Percentiles rank a stretch among this genome's conserved stretches.
phyloP scores from a whole-genome alignment of 2,113 vertebrate genomes.

The Mus pahari region DNA sequence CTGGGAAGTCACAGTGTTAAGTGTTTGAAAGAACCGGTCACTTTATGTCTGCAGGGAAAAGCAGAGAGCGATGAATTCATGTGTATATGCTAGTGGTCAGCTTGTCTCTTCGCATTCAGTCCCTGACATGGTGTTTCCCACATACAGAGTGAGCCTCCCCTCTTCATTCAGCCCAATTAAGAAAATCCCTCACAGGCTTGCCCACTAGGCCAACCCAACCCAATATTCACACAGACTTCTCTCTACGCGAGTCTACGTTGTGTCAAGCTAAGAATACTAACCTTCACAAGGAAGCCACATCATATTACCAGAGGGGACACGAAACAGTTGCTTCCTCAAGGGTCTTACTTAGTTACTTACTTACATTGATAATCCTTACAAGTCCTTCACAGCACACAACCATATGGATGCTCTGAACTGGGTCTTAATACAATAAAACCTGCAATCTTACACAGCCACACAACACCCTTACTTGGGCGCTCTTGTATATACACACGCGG shows the following conservation, averaged over 20 bases:
- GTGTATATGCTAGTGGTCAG: background rate
- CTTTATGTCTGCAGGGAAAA: background rate
- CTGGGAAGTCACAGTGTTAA: background rate
- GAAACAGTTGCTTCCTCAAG: background rate
- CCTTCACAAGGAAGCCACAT: accelerated
- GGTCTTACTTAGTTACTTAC: background rate
- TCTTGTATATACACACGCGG: background rate
- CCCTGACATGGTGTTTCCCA: background rate
- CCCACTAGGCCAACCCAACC: background rate
- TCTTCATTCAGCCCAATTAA: background rate
- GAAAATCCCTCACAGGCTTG: background rate
- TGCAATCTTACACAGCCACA: background rate
- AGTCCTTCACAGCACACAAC: background rate
- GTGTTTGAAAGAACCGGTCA: background rate
- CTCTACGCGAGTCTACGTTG: background rate
- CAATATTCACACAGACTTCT: background rate
- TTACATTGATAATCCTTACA: slow-evolving; percentile 31
- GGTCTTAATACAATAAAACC: background rate
- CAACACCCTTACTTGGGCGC: background rate
- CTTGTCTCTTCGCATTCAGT: no score
- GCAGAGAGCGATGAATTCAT: no score
- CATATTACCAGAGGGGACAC: background rate
- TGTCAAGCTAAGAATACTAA: background rate
- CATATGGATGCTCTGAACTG: background rate
- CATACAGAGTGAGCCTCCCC: background rate